Percentiles rank a stretch among this genome's conserved stretches.
Evolutionary conservation across 2,888 invertebrate genomes (phyloP).

Genomic region (Cordilura impudica): DNA sequence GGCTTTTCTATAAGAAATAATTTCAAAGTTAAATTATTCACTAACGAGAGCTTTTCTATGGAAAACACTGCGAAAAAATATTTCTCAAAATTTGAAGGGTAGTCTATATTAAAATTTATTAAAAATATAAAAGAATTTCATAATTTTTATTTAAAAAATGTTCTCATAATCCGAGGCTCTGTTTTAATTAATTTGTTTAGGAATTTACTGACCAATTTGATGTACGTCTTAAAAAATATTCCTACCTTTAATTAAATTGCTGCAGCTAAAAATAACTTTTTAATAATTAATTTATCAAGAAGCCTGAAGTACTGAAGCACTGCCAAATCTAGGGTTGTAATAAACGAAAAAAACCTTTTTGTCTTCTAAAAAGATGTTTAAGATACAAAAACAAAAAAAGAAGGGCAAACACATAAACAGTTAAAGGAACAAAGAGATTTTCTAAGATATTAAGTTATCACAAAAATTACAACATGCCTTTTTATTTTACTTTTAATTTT

Average conservation of each 20-base stretch:
- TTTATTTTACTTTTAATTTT: neutral
- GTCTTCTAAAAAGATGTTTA: neutral
- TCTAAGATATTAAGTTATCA: neutral
- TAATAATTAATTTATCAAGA: constrained; percentile 13
- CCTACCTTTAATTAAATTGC: neutral
- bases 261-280: neutral
- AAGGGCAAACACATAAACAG: neutral
- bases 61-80: too few species aligned
- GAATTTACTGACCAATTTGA: too few species aligned
- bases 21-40: too few species aligned
- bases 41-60: too few species aligned
- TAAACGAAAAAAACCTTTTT: neutral
- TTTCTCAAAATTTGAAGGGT: too few species aligned
- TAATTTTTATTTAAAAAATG: too few species aligned
- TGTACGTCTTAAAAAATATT: too few species aligned
- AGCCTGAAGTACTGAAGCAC: neutral
- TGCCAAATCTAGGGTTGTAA: constrained; percentile 2
- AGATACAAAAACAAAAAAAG: neutral
- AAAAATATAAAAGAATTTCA: too few species aligned
- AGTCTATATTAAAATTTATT: too few species aligned
- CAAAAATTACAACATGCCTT: neutral
- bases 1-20: too few species aligned
- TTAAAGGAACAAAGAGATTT: neutral
- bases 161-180: too few species aligned
- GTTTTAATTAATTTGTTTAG: too few species aligned